These are phyloP conservation scores for Scomber japonicus DNA, from an alignment of 2,113 vertebrate genomes.

Conservation along the genomic window DNA sequence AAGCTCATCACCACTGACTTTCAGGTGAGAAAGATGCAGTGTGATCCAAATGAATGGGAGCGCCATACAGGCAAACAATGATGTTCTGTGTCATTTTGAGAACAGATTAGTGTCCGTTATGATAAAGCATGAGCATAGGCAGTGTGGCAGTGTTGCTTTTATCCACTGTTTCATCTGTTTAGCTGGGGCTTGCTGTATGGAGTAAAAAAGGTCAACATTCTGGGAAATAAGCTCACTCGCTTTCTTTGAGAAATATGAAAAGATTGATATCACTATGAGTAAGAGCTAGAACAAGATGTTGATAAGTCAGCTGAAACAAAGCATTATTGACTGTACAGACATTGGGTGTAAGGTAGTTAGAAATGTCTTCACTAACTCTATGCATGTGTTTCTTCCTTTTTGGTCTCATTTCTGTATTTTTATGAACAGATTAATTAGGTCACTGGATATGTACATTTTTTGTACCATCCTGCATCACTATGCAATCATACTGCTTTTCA, in stretches of 20 bases:
- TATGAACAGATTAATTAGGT: no score
- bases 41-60: background rate
- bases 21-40: slow-evolving; percentile 12
- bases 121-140: background rate
- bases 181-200: background rate
- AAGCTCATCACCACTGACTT: background rate
- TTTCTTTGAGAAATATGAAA: no score
- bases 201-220: background rate
- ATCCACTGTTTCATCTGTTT: slow-evolving; percentile 5
- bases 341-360: background rate
- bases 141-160: slow-evolving; percentile 17
- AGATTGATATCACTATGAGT: no score
- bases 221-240: no score
- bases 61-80: background rate
- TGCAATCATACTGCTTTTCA: no score
- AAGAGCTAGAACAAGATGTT: no score
- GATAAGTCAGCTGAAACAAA: no score
- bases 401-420: no score
- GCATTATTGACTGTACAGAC: no score
- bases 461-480: no score
- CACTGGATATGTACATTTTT: no score
- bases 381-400: no score
- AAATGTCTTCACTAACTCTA: background rate
- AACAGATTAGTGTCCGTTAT: background rate
- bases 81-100: slow-evolving; percentile 1